These are phyloP conservation scores for Eilema depressum DNA, from an alignment of 2,888 invertebrate genomes.

Conservation along the genomic window DNA sequence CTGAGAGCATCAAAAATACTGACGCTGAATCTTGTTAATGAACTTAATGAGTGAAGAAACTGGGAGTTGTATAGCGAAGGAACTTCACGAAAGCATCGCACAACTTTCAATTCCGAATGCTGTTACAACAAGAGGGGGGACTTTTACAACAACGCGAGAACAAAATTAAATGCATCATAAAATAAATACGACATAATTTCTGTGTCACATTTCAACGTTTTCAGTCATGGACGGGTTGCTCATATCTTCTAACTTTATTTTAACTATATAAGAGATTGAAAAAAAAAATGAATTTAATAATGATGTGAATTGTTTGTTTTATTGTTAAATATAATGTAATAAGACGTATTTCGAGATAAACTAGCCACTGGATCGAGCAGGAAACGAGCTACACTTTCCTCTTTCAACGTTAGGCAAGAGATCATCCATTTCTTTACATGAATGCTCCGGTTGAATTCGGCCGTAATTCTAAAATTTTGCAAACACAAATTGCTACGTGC, in stretches of 20 bases:
- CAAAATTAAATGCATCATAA: constrained; percentile 71
- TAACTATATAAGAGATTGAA: constrained; percentile 9
- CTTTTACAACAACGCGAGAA: constrained; percentile 57
- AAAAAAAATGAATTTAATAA: constrained; percentile 28
- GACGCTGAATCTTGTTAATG: constrained; percentile 81
- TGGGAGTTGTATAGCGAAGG: constrained; percentile 68
- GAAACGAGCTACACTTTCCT: constrained; percentile 52
- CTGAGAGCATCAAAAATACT: constrained; percentile 79
- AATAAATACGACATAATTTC: constrained; percentile 62
- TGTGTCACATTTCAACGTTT: constrained; percentile 51
- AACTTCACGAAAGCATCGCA: constrained; percentile 74
- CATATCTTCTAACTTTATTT: constrained; percentile 35
- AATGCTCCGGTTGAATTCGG: constrained; percentile 45
- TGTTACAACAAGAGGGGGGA: constrained; percentile 65
- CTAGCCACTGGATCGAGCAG: constrained; percentile 43
- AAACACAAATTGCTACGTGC: constrained; percentile 41
- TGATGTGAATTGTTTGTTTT: constrained; percentile 21
- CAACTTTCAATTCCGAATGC: constrained; percentile 76
- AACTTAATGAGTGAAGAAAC: constrained; percentile 82
- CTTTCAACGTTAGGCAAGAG: constrained; percentile 49
- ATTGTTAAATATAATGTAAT: constrained; percentile 9
- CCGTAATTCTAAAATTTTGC: constrained; percentile 37
- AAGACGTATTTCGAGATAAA: constrained; percentile 19
- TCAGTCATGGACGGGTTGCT: constrained; percentile 36
- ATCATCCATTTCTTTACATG: constrained; percentile 53